phyloP scores from a whole-genome alignment of 2,888 invertebrate genomes.

The Drosophila nr. fundita region DNA sequence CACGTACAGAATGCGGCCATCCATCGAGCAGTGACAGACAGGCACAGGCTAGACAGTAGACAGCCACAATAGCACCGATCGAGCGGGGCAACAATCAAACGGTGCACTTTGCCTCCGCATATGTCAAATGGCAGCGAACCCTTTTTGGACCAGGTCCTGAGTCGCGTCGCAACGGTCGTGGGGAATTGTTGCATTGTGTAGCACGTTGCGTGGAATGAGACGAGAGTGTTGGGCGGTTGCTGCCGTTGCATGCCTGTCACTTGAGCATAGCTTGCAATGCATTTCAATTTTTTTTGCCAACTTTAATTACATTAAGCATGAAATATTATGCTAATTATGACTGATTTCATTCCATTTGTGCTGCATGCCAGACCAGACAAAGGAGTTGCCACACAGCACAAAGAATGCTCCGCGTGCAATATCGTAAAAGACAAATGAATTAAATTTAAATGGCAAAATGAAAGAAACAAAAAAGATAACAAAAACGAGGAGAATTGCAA shows the following conservation, averaged over 20 bases:
- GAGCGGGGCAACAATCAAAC: slow-evolving; percentile 57
- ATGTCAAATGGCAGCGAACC: slow-evolving; percentile 61
- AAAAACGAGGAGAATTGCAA: slow-evolving; percentile 43
- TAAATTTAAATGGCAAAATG: slow-evolving; percentile 70
- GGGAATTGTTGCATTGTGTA: slow-evolving; percentile 25
- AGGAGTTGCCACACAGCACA: slow-evolving; percentile 12
- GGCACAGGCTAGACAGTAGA: slow-evolving; percentile 3
- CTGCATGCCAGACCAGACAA: slow-evolving; percentile 37
- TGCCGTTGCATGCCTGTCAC: slow-evolving; percentile 72
- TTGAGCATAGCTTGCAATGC: slow-evolving; percentile 49
- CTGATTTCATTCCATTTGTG: slow-evolving; percentile 73
- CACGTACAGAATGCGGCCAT: slow-evolving; percentile 39
- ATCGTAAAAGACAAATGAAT: slow-evolving; percentile 76
- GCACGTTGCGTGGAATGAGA: slow-evolving; percentile 14
- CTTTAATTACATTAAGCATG: slow-evolving; percentile 81
- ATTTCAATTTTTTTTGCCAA: slow-evolving; percentile 61
- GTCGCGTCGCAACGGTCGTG: not conserved
- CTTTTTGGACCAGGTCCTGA: slow-evolving; percentile 22
- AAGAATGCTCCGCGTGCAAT: slow-evolving; percentile 33
- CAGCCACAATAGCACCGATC: slow-evolving; percentile 1
- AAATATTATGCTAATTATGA: slow-evolving; percentile 80
- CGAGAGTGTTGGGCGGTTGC: slow-evolving; percentile 10
- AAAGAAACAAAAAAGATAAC: slow-evolving; percentile 36
- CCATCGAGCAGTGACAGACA: slow-evolving; percentile 59
- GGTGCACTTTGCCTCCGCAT: slow-evolving; percentile 73